phyloP scores from a whole-genome alignment of 2,797 vertebrate genomes.

The Sus cebifrons region DNA sequence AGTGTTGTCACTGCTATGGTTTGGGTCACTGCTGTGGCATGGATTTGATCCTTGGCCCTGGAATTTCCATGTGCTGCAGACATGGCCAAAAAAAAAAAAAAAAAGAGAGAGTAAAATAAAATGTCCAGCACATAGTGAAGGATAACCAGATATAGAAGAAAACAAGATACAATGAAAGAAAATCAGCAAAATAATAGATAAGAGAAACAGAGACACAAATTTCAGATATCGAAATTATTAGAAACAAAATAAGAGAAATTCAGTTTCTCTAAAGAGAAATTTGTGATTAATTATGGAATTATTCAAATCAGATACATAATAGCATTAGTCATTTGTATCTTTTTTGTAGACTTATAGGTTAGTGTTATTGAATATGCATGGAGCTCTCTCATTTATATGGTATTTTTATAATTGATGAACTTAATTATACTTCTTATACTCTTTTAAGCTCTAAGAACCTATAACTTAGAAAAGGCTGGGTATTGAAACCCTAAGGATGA shows the following conservation, averaged over 20 bases:
- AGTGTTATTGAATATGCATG: not conserved
- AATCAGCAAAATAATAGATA: slow-evolving; percentile 16
- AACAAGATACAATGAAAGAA: not conserved
- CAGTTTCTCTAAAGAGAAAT: slow-evolving; percentile 49
- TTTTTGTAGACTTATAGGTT: not conserved
- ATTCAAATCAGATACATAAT: not conserved
- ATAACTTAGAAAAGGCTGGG: not conserved
- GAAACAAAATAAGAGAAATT: slow-evolving; percentile 52
- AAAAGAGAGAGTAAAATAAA: no score
- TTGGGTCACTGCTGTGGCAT: no score
- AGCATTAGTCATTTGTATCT: not conserved
- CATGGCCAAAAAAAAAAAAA: no score
- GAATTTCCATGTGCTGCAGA: no score
- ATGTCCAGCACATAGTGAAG: not conserved
- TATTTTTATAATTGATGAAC: slow-evolving; percentile 32
- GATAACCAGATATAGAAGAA: not conserved
- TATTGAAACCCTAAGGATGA: not conserved
- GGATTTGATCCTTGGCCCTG: no score
- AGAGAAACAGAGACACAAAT: not conserved
- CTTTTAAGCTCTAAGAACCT: not conserved
- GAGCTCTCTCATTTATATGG: not conserved
- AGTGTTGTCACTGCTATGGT: no score
- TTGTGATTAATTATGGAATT: slow-evolving; percentile 52
- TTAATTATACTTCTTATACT: not conserved
- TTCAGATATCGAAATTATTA: slow-evolving; percentile 2